Conservation (phyloP, 2,888 invertebrate species). For the Xestia sexstrigata region DNA sequence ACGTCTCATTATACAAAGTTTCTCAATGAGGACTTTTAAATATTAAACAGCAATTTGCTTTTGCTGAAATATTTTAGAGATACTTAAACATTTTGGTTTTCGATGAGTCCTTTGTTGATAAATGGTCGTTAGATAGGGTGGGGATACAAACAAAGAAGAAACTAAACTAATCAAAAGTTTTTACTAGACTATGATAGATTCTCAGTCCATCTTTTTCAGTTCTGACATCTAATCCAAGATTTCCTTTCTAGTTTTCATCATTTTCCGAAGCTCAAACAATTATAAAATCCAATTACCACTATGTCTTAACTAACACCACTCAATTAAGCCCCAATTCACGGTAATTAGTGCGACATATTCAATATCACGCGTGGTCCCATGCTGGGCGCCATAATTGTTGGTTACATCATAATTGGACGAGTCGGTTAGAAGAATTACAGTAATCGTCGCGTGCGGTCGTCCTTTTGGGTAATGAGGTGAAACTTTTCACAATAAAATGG, state of each 20-base stretch:
- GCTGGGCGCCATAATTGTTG: constrained; percentile 79
- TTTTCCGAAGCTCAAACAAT: neutral
- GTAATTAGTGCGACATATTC: constrained; percentile 71
- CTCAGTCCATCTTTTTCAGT: neutral
- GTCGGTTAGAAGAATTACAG: constrained; percentile 62
- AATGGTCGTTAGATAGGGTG: neutral
- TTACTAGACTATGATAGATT: neutral
- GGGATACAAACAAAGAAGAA: neutral
- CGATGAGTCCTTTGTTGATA: neutral
- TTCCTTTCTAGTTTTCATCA: neutral
- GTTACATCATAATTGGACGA: constrained; percentile 75
- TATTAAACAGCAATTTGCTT: constrained; percentile 43
- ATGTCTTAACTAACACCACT: constrained; percentile 35
- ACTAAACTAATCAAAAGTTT: neutral
- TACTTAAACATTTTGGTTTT: neutral
- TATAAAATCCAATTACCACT: constrained; percentile 24
- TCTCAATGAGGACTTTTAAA: constrained; percentile 42
- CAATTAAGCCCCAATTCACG: constrained; percentile 42
- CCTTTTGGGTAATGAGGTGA: constrained; percentile 64
- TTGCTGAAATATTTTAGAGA: neutral
- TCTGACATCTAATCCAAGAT: neutral
- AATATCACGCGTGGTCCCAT: constrained; percentile 74
- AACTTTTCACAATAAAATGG: constrained; percentile 48
- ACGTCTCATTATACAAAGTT: constrained; percentile 74
- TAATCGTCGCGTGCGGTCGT: constrained; percentile 65